These are phyloP conservation scores for Leucophenga maculata DNA, from an alignment of 2,888 invertebrate genomes.

Conservation along the genomic window DNA sequence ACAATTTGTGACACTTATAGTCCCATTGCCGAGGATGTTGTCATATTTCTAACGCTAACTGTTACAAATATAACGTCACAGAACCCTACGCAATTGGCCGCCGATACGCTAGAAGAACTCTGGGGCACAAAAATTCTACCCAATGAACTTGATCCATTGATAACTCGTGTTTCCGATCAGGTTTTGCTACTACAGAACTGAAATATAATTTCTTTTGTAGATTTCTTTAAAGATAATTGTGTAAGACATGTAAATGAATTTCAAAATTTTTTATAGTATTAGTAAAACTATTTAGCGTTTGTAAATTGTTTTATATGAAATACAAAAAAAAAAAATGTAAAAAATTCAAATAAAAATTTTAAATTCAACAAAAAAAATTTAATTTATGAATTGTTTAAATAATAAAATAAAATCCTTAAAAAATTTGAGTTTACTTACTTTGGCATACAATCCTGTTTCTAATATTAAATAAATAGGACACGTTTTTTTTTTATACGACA, in stretches of 20 bases:
- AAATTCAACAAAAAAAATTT: neutral
- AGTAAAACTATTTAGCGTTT: neutral
- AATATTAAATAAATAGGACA: neutral
- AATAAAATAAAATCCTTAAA: neutral
- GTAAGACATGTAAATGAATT: neutral
- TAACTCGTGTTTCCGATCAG: slow-evolving; percentile 68
- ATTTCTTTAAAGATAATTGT: neutral
- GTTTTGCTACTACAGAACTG: slow-evolving; percentile 54
- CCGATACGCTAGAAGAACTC: slow-evolving; percentile 51
- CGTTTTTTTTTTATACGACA: slow-evolving; percentile 3
- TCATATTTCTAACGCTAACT: slow-evolving; percentile 72
- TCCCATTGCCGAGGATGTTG: slow-evolving; percentile 71
- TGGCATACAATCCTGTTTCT: neutral
- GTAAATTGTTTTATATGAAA: neutral
- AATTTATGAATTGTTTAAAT: slow-evolving; percentile 8
- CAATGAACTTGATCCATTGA: slow-evolving; percentile 62
- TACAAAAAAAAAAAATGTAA: neutral
- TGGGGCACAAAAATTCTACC: slow-evolving; percentile 57
- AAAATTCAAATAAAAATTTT: neutral
- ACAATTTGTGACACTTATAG: slow-evolving; percentile 75
- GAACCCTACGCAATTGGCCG: slow-evolving; percentile 49
- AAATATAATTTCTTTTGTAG: slow-evolving; percentile 19
- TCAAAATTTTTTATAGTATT: neutral
- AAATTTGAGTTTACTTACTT: neutral
- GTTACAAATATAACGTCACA: slow-evolving; percentile 35